These are phyloP conservation scores for Eulemur mongoz DNA, from an alignment of 2,797 vertebrate species.

Conservation along the genomic window DNA sequence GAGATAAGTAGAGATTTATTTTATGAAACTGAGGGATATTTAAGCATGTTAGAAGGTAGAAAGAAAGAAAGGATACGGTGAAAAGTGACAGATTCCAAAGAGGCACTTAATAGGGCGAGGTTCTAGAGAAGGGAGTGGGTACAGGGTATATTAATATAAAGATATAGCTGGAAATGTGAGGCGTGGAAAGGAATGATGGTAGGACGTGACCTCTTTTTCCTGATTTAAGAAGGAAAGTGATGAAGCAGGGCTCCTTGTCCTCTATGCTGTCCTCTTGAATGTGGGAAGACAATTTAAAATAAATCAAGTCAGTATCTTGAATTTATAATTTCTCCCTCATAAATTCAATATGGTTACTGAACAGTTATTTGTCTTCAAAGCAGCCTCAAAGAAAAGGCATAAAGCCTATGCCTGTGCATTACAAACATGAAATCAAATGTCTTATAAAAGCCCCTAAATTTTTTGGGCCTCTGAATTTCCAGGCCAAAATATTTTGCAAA, in stretches of 20 bases:
- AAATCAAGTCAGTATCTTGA: neutral
- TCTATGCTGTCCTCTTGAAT: neutral
- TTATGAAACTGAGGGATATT: neutral
- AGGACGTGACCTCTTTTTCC: neutral
- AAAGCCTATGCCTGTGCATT: neutral
- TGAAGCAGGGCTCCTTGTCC: neutral
- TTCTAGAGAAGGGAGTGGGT: neutral
- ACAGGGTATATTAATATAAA: neutral
- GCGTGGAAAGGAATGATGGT: neutral
- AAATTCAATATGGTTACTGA: neutral
- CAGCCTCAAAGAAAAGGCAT: neutral
- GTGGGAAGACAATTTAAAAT: neutral
- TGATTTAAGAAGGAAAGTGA: neutral
- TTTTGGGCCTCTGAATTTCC: neutral
- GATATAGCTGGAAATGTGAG: neutral
- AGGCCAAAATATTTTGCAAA: neutral
- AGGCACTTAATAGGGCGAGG: neutral
- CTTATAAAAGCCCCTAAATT: neutral
- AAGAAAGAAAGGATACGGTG: neutral
- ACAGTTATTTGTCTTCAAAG: constrained; percentile 31
- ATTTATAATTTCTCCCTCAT: constrained; percentile 29
- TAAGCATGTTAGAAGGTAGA: neutral
- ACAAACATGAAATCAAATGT: neutral
- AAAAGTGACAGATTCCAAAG: neutral
- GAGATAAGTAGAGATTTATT: neutral